Evolutionary conservation across 1,140 invertebrate species (phyloP).

Genomic region (Pemphigus obesinymphae): DNA sequence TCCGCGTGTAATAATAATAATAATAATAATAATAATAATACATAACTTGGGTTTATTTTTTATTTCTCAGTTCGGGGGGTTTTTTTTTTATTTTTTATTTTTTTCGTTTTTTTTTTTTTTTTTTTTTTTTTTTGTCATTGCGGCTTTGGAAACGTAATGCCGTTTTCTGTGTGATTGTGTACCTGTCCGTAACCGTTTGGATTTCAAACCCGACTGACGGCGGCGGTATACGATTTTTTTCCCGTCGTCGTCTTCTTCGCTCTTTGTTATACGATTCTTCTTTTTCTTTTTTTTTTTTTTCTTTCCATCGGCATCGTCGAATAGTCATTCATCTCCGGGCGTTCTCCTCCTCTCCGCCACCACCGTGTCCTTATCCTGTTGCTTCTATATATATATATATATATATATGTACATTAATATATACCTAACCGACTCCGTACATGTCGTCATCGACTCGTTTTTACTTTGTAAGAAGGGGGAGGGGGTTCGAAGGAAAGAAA

Average conservation of each 20-base stretch:
- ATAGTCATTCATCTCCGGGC: neutral
- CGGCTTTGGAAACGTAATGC: slow-evolving; percentile 1
- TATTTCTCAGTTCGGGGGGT: neutral
- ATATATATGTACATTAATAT: neutral
- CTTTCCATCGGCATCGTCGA: neutral
- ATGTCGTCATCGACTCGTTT: neutral
- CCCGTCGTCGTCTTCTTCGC: neutral
- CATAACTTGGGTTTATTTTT: neutral
- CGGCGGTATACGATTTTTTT: neutral
- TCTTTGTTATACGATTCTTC: neutral
- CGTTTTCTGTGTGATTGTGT: slow-evolving; percentile 18
- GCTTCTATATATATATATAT: too few species aligned
- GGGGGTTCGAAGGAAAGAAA: too few species aligned
- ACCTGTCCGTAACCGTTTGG: slow-evolving; percentile 30
- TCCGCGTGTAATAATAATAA: slow-evolving; percentile 4
- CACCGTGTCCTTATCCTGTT: too few species aligned
- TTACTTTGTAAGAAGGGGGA: too few species aligned
- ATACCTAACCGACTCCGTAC: neutral
- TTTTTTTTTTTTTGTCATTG: neutral
- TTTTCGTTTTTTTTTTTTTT: neutral
- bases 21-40: slow-evolving; percentile 34
- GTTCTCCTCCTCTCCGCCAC: neutral
- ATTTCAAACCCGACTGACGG: neutral
- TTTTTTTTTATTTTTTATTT: neutral
- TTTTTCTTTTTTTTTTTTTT: too few species aligned